phyloP scores from a whole-genome alignment of 2,888 invertebrate genomes.

The Caenorhabditis afra region DNA sequence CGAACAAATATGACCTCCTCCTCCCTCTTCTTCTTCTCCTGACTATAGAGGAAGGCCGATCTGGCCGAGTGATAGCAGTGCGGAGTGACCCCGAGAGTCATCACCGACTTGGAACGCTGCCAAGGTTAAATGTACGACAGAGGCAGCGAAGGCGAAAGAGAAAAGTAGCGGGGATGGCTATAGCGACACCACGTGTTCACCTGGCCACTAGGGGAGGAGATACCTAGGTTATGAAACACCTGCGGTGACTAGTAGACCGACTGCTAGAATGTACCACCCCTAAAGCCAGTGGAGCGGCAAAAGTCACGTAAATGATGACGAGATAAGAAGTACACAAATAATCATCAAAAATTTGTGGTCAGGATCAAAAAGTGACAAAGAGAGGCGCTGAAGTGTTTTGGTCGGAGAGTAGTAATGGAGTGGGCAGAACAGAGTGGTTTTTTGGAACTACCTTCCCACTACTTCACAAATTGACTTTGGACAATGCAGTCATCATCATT shows the following conservation, averaged over 20 bases:
- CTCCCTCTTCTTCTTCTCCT: background rate
- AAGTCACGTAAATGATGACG: slow-evolving; percentile 17
- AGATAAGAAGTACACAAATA: slow-evolving; percentile 1
- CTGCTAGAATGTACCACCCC: no score
- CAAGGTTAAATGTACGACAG: slow-evolving; percentile 22
- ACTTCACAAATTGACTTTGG: no score
- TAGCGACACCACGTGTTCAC: no score
- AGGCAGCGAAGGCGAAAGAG: background rate
- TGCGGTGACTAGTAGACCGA: no score
- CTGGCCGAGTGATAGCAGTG: slow-evolving; percentile 29
- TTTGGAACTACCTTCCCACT: no score
- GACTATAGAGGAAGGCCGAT: slow-evolving; percentile 28
- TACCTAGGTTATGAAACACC: no score
- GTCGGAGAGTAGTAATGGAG: no score
- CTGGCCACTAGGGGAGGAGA: no score
- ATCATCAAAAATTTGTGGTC: background rate
- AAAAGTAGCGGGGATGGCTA: slow-evolving; percentile 6
- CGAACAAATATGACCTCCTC: slow-evolving; percentile 53
- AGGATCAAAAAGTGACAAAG: slow-evolving; percentile 16
- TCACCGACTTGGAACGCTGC: slow-evolving; percentile 46
- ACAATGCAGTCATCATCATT: no score
- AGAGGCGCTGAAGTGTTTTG: no score
- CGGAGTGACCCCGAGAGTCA: background rate
- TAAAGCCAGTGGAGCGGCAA: background rate
- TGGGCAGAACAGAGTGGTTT: no score